Percentiles rank a stretch among this genome's conserved stretches.
Evolutionary conservation across 2,113 vertebrate species (phyloP).

Genomic region (Labeo rohita): DNA sequence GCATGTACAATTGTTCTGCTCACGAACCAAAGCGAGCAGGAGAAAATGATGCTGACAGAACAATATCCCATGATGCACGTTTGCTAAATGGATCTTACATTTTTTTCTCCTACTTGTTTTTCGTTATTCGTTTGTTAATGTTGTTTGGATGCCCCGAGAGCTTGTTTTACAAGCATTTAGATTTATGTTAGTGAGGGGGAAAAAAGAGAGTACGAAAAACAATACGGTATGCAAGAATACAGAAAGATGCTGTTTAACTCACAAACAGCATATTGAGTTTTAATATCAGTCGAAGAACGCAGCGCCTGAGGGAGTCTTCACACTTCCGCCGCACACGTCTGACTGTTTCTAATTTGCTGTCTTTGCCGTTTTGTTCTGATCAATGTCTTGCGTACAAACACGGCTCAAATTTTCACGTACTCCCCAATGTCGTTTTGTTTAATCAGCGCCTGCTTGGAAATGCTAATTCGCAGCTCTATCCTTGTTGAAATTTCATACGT

Average conservation of each 20-base stretch:
- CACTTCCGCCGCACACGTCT: conserved; percentile 45
- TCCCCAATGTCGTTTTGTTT: conserved; percentile 60
- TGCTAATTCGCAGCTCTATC: conserved; percentile 54
- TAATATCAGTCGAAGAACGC: conserved; percentile 50
- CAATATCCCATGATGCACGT: conserved; percentile 27
- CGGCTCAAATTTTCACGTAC: conserved; percentile 64
- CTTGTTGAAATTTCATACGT: conserved; percentile 57
- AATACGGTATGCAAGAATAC: conserved; percentile 32
- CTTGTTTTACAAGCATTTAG: conserved; percentile 55
- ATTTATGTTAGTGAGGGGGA: conserved; percentile 40
- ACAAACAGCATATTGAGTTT: conserved; percentile 44
- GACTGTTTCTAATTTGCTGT: conserved; percentile 56
- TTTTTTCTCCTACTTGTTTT: conserved; percentile 42
- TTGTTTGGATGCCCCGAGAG: conserved; percentile 46
- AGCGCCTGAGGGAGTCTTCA: conserved; percentile 52
- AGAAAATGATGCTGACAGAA: conserved; percentile 47
- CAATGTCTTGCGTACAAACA: conserved; percentile 60
- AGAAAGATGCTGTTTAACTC: conserved; percentile 50
- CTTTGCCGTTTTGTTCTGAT: conserved; percentile 61
- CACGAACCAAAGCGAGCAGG: conserved; percentile 14
- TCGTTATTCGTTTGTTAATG: conserved; percentile 36
- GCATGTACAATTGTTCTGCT: conserved; percentile 23
- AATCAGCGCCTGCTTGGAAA: conserved; percentile 61
- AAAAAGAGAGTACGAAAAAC: conserved; percentile 29
- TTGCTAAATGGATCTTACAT: conserved; percentile 35